Conservation (phyloP, 2,888 invertebrate species). For the Chorisops tibialis region DNA sequence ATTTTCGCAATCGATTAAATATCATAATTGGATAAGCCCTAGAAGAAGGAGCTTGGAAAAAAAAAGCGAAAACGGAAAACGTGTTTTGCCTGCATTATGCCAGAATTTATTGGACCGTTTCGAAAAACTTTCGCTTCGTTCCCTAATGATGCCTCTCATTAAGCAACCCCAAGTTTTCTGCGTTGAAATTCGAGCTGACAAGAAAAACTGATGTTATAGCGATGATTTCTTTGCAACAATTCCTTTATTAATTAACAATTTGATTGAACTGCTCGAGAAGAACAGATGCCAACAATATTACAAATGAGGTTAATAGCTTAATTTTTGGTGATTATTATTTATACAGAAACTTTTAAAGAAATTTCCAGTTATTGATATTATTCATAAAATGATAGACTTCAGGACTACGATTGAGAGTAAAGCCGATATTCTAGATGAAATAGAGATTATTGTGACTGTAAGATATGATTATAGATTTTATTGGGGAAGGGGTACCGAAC, state of each 20-base stretch:
- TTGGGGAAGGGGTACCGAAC: too few species aligned
- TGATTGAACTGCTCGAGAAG: constrained; percentile 12
- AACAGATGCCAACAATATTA: constrained; percentile 23
- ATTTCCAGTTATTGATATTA: too few species aligned
- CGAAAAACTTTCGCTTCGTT: constrained; percentile 18
- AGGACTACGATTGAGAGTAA: too few species aligned
- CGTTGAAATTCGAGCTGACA: constrained; percentile 22
- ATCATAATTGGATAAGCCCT: constrained; percentile 30
- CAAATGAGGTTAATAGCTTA: constrained; percentile 25
- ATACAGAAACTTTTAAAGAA: too few species aligned
- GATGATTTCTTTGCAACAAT: constrained; percentile 22
- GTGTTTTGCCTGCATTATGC: constrained; percentile 24
- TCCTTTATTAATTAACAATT: constrained; percentile 27
- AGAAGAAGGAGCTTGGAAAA: neutral
- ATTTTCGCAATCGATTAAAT: constrained; percentile 30
- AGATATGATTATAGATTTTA: too few species aligned
- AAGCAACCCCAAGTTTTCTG: constrained; percentile 18
- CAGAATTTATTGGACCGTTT: constrained; percentile 19
- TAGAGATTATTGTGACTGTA: too few species aligned
- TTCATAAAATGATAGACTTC: too few species aligned
- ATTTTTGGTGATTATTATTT: constrained; percentile 20
- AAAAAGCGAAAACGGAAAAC: neutral
- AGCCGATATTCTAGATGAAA: too few species aligned
- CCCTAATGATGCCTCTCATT: constrained; percentile 25
- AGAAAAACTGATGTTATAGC: constrained; percentile 21